phyloP scores from a whole-genome alignment of 1,140 invertebrate genomes.

The Subanguina moxae region DNA sequence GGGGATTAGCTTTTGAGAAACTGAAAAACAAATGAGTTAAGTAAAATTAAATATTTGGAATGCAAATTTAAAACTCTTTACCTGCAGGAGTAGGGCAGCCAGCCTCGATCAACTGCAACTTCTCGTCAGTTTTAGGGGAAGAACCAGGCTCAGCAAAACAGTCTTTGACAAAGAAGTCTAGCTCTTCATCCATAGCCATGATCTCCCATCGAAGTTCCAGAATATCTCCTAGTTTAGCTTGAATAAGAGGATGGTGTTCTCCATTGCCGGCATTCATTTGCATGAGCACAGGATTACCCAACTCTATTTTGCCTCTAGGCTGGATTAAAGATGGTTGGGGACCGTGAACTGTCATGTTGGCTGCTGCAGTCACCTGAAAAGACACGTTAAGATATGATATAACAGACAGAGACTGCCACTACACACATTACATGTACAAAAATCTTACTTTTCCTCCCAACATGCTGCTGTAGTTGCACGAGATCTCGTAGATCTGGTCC shows the following conservation, averaged over 20 bases:
- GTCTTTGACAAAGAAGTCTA: conserved; percentile 58
- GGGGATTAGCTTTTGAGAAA: conserved; percentile 57
- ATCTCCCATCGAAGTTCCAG: conserved; percentile 59
- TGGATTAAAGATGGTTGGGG: conserved; percentile 57
- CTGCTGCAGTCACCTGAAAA: conserved; percentile 40
- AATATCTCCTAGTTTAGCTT: conserved; percentile 58
- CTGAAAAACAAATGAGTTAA: no score
- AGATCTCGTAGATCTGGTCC: conserved; percentile 58
- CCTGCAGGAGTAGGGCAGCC: conserved; percentile 58
- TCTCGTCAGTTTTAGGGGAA: conserved; percentile 39
- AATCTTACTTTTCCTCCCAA: conserved; percentile 49
- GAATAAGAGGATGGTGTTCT: conserved; percentile 41
- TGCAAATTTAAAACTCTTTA: no score
- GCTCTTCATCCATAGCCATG: conserved; percentile 59
- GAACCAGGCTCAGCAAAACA: conserved; percentile 54
- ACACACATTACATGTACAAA: no score
- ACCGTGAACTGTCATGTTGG: conserved; percentile 57
- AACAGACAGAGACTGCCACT: no score
- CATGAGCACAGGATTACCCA: conserved; percentile 59
- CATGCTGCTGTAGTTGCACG: conserved; percentile 51
- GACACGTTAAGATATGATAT: no score
- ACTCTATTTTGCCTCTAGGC: conserved; percentile 58
- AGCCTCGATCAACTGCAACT: conserved; percentile 51
- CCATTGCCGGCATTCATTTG: conserved; percentile 49
- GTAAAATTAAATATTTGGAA: no score